Percentiles rank a stretch among this genome's conserved stretches.
phyloP scores from a whole-genome alignment of 2,113 vertebrate species.

The Clarias macrocephalus region DNA sequence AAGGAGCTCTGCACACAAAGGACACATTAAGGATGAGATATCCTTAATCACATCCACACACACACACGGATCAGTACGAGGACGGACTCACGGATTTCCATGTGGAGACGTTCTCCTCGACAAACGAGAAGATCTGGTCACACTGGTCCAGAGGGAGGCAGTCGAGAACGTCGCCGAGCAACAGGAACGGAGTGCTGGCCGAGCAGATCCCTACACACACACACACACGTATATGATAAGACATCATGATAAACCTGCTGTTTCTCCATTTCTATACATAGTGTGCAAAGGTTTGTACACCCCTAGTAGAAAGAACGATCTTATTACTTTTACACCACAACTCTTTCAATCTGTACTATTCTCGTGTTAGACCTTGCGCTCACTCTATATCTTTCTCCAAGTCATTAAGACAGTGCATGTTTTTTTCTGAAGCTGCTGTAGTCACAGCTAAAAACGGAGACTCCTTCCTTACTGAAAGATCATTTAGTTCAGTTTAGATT shows the following conservation, averaged over 20 bases:
- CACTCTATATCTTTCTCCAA: no score
- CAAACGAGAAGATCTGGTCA: conserved; percentile 95
- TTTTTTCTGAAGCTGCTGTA: no score
- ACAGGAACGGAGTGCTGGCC: conserved; percentile 90
- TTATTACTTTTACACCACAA: no score
- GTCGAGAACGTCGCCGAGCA: conserved; percentile 94
- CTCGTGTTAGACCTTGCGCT: no score
- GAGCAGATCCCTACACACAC: conserved; percentile 86
- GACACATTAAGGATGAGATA: background rate
- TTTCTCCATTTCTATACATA: no score
- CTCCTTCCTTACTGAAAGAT: no score
- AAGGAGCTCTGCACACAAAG: conserved; percentile 83
- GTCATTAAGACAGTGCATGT: no score
- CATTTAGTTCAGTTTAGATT: no score
- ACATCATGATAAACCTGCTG: background rate
- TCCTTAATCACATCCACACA: background rate
- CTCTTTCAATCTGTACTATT: no score
- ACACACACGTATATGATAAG: background rate
- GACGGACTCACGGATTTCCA: conserved; percentile 90
- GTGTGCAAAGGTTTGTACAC: no score
- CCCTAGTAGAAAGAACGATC: no score
- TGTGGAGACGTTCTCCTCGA: conserved; percentile 95
- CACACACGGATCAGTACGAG: background rate
- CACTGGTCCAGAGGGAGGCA: conserved; percentile 95
- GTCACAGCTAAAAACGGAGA: no score